Evolutionary conservation across 2,888 invertebrate genomes (phyloP), one percentile per base, ranked within the genome.

Genomic region (Drosophila leonis): DNA sequence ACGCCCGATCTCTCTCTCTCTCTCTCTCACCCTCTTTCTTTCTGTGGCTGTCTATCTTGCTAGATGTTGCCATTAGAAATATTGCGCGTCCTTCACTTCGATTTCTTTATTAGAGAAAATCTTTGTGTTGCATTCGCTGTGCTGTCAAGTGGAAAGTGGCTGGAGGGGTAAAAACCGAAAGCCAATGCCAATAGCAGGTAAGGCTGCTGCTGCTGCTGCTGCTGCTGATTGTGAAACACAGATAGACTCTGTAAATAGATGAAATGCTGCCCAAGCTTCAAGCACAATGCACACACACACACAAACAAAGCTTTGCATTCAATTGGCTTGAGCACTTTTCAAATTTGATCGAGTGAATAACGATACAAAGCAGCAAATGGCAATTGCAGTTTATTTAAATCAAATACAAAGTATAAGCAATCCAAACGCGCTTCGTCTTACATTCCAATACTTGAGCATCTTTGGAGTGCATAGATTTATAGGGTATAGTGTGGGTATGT

Each of bases 91-190:
- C 72, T 66, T 70, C 76, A 57, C 63, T 66, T 72, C 87, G 82
- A 88, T 83, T 89, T 82, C 84, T 73, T 82, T 84, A 84, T 84
- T 84, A 87, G 80, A 83, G 54, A 82, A 85, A 84, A 83, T 73
- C 64, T 74, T 73, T 72, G 70, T 76, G 80, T 78, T 78, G 81
- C 75, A 77, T 65, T 76, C 69, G 56, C 41, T 70, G 71, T 60
- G 66, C 72, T 66, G 79, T 66, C 88, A 80, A 78, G 80, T 80
- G 67, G 69, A 78, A 71, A 61, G 65, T 54, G 75, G 35, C 27
- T 39, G 4, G 31, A 49, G 49, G 49, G 24, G 35, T 37, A 18
- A 6, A 2, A 35, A 1, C 24, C 27, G 37, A 37, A 65, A 37
- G 18, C 15, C 55, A 72, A 54, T 57, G 31, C 13, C 55, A 56